Conservation (phyloP, 2,888 invertebrate species). For the Lithophane semibrunnea region DNA sequence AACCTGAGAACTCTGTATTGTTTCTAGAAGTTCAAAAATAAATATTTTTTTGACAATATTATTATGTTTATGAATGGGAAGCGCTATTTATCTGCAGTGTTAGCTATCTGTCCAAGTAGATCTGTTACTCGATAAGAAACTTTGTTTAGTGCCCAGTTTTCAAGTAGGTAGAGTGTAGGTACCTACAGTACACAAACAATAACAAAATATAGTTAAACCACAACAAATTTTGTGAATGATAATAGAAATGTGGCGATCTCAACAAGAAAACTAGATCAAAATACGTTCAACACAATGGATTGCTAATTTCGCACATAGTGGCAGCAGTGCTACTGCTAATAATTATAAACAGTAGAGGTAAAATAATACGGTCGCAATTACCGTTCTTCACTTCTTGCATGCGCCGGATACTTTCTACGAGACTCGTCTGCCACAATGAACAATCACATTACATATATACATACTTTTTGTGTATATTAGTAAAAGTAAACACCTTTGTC, state of each 20-base stretch:
- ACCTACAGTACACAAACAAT: background rate
- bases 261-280: conserved; percentile 58
- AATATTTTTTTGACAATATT: background rate
- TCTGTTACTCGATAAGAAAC: background rate
- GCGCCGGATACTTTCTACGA: conserved; percentile 85
- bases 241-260: conserved; percentile 38
- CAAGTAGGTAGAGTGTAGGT: background rate
- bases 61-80: background rate
- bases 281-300: conserved; percentile 51
- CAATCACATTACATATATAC: conserved; percentile 78
- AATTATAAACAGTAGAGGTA: conserved; percentile 66
- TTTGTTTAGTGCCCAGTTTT: background rate
- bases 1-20: background rate
- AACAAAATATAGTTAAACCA: conserved; percentile 32
- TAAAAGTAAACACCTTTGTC: conserved; percentile 78
- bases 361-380: conserved; percentile 82
- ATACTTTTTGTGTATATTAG: conserved; percentile 82
- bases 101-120: background rate
- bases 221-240: conserved; percentile 32
- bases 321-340: conserved; percentile 54
- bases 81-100: background rate
- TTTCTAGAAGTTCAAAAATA: background rate
- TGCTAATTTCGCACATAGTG: conserved; percentile 60
- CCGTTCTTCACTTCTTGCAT: conserved; percentile 78
- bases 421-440: conserved; percentile 79